A percentile compares a stretch with the other conserved stretches of the same genome.
Evolutionary conservation across 53 echinoderm and acorn worm genomes (phyloP).

Genomic region (Actinopyga echinites): DNA sequence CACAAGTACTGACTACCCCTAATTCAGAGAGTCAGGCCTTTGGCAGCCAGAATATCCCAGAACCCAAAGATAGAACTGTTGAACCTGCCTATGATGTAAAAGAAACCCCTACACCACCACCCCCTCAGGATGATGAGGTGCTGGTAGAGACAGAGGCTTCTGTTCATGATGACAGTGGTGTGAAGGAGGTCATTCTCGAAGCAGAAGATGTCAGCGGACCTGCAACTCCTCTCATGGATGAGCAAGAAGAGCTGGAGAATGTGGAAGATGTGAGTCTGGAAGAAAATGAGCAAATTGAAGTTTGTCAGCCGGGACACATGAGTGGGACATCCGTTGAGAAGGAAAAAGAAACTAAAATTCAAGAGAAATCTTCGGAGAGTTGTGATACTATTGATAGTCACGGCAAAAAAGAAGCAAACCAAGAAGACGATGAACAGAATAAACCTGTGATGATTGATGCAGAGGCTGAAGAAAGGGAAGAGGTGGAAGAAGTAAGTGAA

Average conservation of each 20-base stretch:
- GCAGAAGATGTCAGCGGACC: conserved; percentile 11
- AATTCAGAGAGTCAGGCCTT: too few species aligned
- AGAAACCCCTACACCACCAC: background rate
- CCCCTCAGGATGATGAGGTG: background rate
- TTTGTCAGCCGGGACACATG: too few species aligned
- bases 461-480: background rate
- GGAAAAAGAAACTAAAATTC: too few species aligned
- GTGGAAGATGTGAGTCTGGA: background rate
- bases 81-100: background rate
- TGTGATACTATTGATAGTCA: background rate
- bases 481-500: background rate
- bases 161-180: background rate
- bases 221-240: conserved; percentile 39
- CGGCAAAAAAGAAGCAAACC: background rate
- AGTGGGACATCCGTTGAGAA: too few species aligned
- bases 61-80: background rate
- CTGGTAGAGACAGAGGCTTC: background rate
- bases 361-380: too few species aligned
- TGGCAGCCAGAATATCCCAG: background rate
- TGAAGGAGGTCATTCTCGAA: background rate
- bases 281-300: too few species aligned
- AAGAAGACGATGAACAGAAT: background rate
- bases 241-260: background rate
- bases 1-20: background rate
- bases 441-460: too few species aligned